Base-by-base conservation (phyloP, 2,888 invertebrate genomes). In the Dryobota labecula region DNA sequence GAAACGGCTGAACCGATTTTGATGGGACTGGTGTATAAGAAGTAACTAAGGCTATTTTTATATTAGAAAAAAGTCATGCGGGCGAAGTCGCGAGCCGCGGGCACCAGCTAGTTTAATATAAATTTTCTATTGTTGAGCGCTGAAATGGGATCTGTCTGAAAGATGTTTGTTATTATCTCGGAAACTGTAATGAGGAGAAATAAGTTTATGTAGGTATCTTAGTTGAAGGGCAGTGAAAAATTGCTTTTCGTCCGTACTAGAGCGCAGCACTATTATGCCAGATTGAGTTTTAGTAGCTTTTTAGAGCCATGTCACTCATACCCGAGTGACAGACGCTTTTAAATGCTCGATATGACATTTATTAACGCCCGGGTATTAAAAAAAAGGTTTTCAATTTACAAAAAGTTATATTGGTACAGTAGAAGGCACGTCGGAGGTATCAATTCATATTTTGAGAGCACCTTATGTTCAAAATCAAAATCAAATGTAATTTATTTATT, bases 111-210 rank as follows among this genome's bases (percentile, higher is more conserved):
- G 20, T 43, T 30, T 2, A 15, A 20, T 27, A 57, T 27, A 20
- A 20, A 2, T 9, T 49, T 64, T 61, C 30, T 61, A 30, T 65
- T 61, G 68, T 57, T 54, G 41, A 56, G n/a, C 24, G 41, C 36
- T 63, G 56, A 51, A 62, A 63, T 62, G 27, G 24, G 56, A 68
- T 51, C 38, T 54, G 24, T 45, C 47, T 72, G n/a, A 36, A 73
- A 65, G 13, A 47, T 49, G 72, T 73, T 41, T 72, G 72, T 64
- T 64, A 33, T 47, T 73, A 71, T 63, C 62, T 63, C 38, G 27
- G 47, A 15, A 47, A 20, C 41, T 18, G 9, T 64, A 47, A 72
- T 49, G 54, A 64, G 13, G 11, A 51, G 56, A 56, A 73, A 73
- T 45, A 49, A 73, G 33, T 51, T 51, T 24, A 15, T 30, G n/a